These are phyloP conservation scores for Enteromius thamalakanensis DNA, from an alignment of 2,797 vertebrate genomes.

Conservation along the genomic window DNA sequence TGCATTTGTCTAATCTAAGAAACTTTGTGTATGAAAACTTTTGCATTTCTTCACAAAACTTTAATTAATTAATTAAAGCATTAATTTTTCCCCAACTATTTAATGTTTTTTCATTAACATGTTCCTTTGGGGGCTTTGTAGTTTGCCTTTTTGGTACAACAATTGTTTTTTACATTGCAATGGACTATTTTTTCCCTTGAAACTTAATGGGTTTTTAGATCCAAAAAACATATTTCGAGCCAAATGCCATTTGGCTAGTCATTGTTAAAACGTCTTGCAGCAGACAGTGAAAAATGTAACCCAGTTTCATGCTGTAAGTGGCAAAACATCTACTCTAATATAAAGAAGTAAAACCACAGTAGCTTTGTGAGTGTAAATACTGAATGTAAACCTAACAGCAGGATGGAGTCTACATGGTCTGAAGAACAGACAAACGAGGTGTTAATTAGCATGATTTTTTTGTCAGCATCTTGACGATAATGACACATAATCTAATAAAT, in stretches of 20 bases:
- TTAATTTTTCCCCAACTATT: not conserved
- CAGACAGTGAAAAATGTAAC: not conserved
- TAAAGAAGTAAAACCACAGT: not conserved
- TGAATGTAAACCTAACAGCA: slow-evolving; percentile 6
- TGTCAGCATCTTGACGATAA: slow-evolving; percentile 18
- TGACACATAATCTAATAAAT: slow-evolving; percentile 44
- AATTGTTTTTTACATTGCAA: not conserved
- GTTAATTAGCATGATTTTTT: slow-evolving; percentile 46
- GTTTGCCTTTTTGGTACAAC: not conserved
- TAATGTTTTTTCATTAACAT: not conserved
- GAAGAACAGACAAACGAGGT: slow-evolving; percentile 50
- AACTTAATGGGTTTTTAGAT: not conserved
- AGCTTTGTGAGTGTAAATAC: not conserved
- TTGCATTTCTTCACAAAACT: not conserved
- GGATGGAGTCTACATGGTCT: slow-evolving; percentile 1
- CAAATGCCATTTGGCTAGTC: not conserved
- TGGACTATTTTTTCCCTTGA: not conserved
- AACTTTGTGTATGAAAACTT: not conserved
- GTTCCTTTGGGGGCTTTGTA: not conserved
- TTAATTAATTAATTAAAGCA: not conserved
- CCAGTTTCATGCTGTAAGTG: not conserved
- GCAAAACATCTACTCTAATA: not conserved
- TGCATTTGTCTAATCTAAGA: not conserved
- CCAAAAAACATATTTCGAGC: slow-evolving; percentile 1
- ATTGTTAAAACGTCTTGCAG: not conserved